A percentile compares a stretch with the other conserved stretches of the same genome.
Evolutionary conservation across 2,113 vertebrate species (phyloP).

Genomic region (Microtus richardsoni): DNA sequence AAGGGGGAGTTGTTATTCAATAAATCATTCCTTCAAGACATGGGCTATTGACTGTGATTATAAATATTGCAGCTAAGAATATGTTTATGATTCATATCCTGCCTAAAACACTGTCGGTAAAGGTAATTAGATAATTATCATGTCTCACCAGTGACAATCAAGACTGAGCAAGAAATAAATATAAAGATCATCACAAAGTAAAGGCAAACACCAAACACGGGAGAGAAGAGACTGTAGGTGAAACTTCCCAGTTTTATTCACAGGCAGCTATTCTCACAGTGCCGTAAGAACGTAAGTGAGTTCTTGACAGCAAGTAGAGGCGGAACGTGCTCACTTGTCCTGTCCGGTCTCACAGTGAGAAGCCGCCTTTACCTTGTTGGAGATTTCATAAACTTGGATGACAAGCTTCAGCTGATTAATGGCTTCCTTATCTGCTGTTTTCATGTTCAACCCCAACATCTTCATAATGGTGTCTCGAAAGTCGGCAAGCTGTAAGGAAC

Average conservation of each 20-base stretch:
- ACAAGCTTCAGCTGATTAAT: conserved; percentile 69
- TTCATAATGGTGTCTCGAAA: conserved; percentile 78
- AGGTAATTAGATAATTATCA: conserved; percentile 22
- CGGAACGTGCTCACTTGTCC: conserved; percentile 35
- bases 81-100: conserved; percentile 25
- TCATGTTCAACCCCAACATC: conserved; percentile 76
- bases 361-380: conserved; percentile 65
- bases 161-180: conserved; percentile 38
- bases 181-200: background rate
- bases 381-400: conserved; percentile 67
- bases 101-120: conserved; percentile 41
- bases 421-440: conserved; percentile 74
- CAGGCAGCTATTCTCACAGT: background rate
- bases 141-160: background rate
- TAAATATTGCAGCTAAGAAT: conserved; percentile 16
- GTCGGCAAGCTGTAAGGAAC: conserved; percentile 64
- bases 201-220: conserved; percentile 12
- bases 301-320: background rate
- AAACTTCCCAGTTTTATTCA: conserved; percentile 71
- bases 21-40: conserved; percentile 36
- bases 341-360: background rate
- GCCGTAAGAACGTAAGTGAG: background rate
- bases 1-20: background rate
- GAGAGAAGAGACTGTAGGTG: conserved; percentile 6
- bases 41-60: background rate